Evolutionary conservation across 2,113 vertebrate species (phyloP).

Genomic region (Sinocyclocheilus anshuiensis): DNA sequence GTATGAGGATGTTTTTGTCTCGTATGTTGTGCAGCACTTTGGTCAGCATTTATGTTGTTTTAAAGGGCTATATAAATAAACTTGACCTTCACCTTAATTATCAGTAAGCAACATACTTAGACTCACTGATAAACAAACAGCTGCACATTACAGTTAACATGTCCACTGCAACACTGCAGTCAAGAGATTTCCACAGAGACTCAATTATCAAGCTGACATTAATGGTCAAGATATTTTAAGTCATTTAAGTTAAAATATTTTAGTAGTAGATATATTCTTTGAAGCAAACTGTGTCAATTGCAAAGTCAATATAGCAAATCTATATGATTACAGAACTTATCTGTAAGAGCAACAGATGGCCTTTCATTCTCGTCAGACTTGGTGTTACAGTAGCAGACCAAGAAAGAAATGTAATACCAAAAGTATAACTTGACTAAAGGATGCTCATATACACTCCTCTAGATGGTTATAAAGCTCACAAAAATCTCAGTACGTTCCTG

Average conservation of each 20-base stretch:
- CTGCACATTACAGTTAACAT: constrained; percentile 3
- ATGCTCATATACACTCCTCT: neutral
- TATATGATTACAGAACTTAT: neutral
- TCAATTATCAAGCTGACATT: neutral
- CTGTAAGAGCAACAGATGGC: constrained; percentile 36
- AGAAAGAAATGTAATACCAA: constrained; percentile 1
- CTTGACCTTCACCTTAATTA: neutral
- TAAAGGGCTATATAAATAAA: too few relatives aligned
- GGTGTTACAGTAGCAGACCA: neutral
- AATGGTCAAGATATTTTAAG: constrained; percentile 1
- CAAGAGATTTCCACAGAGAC: constrained; percentile 8
- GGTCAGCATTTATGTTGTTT: too few relatives aligned
- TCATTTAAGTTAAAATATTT: neutral
- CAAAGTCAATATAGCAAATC: neutral
- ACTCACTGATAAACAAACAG: neutral
- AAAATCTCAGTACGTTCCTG: neutral
- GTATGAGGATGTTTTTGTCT: too few relatives aligned
- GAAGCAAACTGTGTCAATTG: neutral
- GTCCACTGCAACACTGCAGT: neutral
- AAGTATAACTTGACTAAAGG: neutral
- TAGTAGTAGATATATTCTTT: neutral
- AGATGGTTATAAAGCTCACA: neutral
- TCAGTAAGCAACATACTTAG: neutral
- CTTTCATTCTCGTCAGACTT: constrained; percentile 5
- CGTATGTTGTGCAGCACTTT: too few relatives aligned